phyloP scores from a whole-genome alignment of 92 coral and sea anemone species.

The Umimayanthus chanpuru region DNA sequence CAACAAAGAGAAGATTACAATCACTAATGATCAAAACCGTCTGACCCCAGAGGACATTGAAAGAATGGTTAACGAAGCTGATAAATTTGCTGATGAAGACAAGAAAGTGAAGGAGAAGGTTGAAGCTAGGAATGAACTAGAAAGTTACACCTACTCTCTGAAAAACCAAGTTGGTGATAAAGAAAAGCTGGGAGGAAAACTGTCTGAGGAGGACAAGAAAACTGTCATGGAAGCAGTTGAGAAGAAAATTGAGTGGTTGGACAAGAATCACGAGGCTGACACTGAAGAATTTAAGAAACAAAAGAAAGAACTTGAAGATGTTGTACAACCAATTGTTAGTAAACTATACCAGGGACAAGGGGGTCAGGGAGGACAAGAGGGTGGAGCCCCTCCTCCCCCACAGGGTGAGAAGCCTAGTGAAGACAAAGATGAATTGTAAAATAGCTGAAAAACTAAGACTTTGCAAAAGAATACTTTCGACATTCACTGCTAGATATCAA shows the following conservation, averaged over 20 bases:
- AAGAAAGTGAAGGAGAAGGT: constrained; percentile 91
- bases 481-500: constrained; percentile 20
- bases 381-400: constrained; percentile 77
- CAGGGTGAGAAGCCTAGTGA: constrained; percentile 91
- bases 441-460: neutral
- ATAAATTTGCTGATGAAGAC: constrained; percentile 98
- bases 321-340: constrained; percentile 99
- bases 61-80: constrained; percentile 98
- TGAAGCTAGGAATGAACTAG: constrained; percentile 93
- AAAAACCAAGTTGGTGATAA: constrained; percentile 98
- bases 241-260: constrained; percentile 91
- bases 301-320: constrained; percentile 93
- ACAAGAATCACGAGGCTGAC: constrained; percentile 88
- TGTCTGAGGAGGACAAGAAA: constrained; percentile 95
- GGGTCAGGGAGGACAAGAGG: constrained; percentile 65
- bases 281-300: constrained; percentile 89
- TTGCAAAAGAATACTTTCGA: constrained; percentile 1
- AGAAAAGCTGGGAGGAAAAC: constrained; percentile 97
- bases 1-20: constrained; percentile 97
- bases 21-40: constrained; percentile 97
- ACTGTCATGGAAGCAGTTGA: constrained; percentile 90
- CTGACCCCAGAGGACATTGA: constrained; percentile 97
- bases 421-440: constrained; percentile 96
- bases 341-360: constrained; percentile 98
- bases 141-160: constrained; percentile 95